A percentile compares a stretch with the other conserved stretches of the same genome.
Evolutionary conservation across 2,888 invertebrate genomes (phyloP).

Genomic region (Microchrysa polita): DNA sequence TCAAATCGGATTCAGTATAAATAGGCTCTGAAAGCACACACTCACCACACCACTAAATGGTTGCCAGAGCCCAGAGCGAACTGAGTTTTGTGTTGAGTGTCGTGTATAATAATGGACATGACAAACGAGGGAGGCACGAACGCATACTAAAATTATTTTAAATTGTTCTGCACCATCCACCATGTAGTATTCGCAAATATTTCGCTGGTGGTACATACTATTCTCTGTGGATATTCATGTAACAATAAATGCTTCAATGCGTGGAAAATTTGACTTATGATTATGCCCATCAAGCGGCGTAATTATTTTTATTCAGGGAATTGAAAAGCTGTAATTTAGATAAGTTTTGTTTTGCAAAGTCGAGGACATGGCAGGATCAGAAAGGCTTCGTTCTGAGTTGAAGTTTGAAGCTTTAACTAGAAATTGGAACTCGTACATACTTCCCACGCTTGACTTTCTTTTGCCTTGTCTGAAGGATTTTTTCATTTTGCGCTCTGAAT

Average conservation of each 20-base stretch:
- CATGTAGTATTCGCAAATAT: background rate
- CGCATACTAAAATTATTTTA: conserved; percentile 41
- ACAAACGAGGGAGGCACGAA: conserved; percentile 41
- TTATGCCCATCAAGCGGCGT: conserved; percentile 23
- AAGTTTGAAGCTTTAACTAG: no score
- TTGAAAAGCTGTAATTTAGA: conserved; percentile 31
- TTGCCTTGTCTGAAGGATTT: no score
- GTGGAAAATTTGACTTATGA: conserved; percentile 13
- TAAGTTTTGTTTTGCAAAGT: no score
- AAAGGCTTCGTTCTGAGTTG: no score
- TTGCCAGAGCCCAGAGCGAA: no score
- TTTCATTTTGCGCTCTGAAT: no score
- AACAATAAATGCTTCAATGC: background rate
- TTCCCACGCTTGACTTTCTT: no score
- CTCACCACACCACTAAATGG: conserved; percentile 14
- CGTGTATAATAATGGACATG: conserved; percentile 19
- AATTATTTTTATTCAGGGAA: conserved; percentile 34
- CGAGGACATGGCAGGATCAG: no score
- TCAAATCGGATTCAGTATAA: no score
- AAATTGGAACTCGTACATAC: no score
- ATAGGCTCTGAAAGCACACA: no score
- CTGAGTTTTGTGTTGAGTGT: no score
- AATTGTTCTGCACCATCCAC: conserved; percentile 30
- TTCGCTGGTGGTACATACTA: background rate
- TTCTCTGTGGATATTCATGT: background rate